Conservation (phyloP, 2,113 vertebrate species). For the Peromyscus maniculatus region DNA sequence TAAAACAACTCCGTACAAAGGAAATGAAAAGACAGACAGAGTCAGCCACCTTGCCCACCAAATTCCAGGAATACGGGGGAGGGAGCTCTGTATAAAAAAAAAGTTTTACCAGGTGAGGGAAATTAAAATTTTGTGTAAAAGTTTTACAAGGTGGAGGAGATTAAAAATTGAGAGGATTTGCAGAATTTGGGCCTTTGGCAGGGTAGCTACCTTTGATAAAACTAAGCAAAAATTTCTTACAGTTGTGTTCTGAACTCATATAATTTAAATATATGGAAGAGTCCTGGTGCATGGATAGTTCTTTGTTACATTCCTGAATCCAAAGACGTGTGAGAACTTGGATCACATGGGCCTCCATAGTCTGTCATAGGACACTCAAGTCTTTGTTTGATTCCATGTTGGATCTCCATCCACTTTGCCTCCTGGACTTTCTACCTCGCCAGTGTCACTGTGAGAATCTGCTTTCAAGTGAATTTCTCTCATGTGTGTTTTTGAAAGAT, state of each 20-base stretch:
- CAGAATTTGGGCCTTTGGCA: background rate
- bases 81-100: background rate
- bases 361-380: rapidly evolving
- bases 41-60: background rate
- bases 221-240: background rate
- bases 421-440: background rate
- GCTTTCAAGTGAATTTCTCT: background rate
- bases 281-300: background rate
- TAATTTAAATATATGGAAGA: background rate
- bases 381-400: background rate
- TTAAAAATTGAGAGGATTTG: background rate
- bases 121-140: background rate
- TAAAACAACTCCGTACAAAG: background rate
- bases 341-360: background rate
- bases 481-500: background rate
- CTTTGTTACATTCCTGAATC: background rate
- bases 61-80: too few species aligned
- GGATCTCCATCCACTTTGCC: background rate
- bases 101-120: background rate
- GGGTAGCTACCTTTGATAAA: background rate
- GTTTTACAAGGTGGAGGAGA: background rate
- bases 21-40: background rate
- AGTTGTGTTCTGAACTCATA: background rate
- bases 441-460: background rate
- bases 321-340: background rate